Evolutionary conservation across 2,797 vertebrate species (phyloP), one percentile per base, ranked within the genome.

Genomic region (Diglossa cyanea): DNA sequence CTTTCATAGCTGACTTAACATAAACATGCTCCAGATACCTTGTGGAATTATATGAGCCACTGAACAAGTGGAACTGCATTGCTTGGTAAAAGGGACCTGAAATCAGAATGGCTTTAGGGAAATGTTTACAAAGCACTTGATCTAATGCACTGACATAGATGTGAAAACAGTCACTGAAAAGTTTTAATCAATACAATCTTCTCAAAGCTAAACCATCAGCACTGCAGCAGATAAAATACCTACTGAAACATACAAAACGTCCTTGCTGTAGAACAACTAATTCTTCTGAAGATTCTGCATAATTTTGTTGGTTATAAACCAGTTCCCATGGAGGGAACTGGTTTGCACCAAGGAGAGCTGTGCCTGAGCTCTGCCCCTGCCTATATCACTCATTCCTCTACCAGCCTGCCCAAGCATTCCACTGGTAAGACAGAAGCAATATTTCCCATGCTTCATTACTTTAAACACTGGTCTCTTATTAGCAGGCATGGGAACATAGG

Each of bases 11-110:
- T 80, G 50, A 91, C 47, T 79, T 91, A 91, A 95, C 75, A 86
- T 67, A 94, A 97, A 96, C 85, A 89, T 63, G 77, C 67, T 96
- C 70, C 90, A 88, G 86, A 65, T 86, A 73, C 79, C 85, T 96
- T 94, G 84, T 82, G 83, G 37, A 51, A 93, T 80, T 90, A 83
- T 53, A 48, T 39, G 93, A 83, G 39, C 86, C 70, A 96, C 71
- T 90, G 86, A 82, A 37, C 77, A 97, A 84, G 62, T 94, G 26
- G 37, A 93, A 94, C 42, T 51, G 37, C 77, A 81, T 6, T 55
- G 44, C 75, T 93, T 91, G 81, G 81, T 92, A 94, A 47, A 24
- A 96, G 68, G 50, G 86, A 83, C 65, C 66, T 79, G 2, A 83
- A 92, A 89, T 11, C 16, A 84, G 53, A 63, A 94, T 40, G 55